Percentiles rank a stretch among this genome's conserved stretches.
These are phyloP conservation scores for Drosophila pseudoobscura DNA, from an alignment of 1,140 invertebrate species.

Conservation along the genomic window DNA sequence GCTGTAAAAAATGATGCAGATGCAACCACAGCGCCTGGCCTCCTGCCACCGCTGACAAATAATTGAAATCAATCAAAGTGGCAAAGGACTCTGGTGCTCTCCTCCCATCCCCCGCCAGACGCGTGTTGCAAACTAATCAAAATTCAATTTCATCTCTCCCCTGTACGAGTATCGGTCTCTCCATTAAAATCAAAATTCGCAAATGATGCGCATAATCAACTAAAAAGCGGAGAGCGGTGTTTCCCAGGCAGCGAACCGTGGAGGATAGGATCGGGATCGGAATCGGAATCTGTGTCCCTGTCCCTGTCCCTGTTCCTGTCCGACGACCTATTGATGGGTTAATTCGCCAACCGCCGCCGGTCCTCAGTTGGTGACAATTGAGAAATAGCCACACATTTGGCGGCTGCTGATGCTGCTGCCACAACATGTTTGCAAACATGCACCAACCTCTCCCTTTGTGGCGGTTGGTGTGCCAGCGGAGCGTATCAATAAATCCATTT, in stretches of 20 bases:
- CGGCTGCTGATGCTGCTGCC: conserved; percentile 49
- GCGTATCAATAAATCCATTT: conserved; percentile 82
- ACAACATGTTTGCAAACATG: conserved; percentile 77
- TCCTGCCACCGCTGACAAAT: conserved; percentile 65
- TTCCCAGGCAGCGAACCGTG: conserved; percentile 60
- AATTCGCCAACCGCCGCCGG: conserved; percentile 29
- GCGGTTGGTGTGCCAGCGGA: conserved; percentile 54
- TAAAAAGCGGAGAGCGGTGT: conserved; percentile 23
- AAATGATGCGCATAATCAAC: conserved; percentile 81
- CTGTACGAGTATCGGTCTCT: conserved; percentile 21
- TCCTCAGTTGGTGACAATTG: conserved; percentile 71
- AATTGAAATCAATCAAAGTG: conserved; percentile 73
- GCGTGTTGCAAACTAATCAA: conserved; percentile 71
- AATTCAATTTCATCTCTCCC: conserved; percentile 60
- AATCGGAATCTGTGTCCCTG: too few relatives aligned
- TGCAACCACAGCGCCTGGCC: conserved; percentile 34
- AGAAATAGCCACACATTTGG: conserved; percentile 74
- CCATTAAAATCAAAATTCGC: conserved; percentile 80
- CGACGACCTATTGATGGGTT: conserved; percentile 37
- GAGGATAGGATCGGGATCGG: too few relatives aligned
- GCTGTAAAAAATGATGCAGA: conserved; percentile 3
- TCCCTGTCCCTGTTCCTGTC: not conserved
- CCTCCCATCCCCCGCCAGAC: conserved; percentile 1
- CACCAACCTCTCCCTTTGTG: conserved; percentile 36
- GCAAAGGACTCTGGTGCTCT: conserved; percentile 16